Evolutionary conservation across 2,113 vertebrate species (phyloP).

Genomic region (Procapra przewalskii): DNA sequence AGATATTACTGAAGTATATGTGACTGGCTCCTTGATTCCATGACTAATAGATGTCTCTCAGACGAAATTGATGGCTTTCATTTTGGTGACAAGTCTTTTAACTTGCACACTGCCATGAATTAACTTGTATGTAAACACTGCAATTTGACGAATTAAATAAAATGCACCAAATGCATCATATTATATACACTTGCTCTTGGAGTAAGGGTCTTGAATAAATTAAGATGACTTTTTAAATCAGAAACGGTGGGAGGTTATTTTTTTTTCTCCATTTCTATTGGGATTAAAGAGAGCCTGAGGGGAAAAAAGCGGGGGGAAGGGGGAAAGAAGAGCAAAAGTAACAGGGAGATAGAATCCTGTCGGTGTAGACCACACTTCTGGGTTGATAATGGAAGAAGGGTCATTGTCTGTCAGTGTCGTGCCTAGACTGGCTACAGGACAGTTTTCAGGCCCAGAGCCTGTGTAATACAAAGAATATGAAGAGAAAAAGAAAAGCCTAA

Average conservation of each 20-base stretch:
- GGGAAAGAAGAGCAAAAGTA: background rate
- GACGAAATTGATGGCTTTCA: conserved; percentile 55
- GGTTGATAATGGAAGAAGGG: background rate
- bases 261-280: background rate
- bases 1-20: conserved; percentile 30
- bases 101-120: conserved; percentile 64
- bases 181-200: conserved; percentile 27
- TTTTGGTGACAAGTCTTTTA: conserved; percentile 65
- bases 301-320: fast-evolving
- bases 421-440: background rate
- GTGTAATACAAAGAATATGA: background rate
- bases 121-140: conserved; percentile 67
- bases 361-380: background rate
- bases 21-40: conserved; percentile 70
- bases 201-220: conserved; percentile 51
- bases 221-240: conserved; percentile 25
- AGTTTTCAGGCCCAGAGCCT: background rate
- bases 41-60: conserved; percentile 59
- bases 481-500: background rate
- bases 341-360: background rate
- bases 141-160: conserved; percentile 67
- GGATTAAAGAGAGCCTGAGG: background rate
- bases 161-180: conserved; percentile 17
- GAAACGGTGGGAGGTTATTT: background rate
- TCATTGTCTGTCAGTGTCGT: background rate